Evolutionary conservation across 92 coral and sea anemone species (phyloP), one percentile per base, ranked within the genome.

Genomic region (Chrysogorgia sp.): DNA sequence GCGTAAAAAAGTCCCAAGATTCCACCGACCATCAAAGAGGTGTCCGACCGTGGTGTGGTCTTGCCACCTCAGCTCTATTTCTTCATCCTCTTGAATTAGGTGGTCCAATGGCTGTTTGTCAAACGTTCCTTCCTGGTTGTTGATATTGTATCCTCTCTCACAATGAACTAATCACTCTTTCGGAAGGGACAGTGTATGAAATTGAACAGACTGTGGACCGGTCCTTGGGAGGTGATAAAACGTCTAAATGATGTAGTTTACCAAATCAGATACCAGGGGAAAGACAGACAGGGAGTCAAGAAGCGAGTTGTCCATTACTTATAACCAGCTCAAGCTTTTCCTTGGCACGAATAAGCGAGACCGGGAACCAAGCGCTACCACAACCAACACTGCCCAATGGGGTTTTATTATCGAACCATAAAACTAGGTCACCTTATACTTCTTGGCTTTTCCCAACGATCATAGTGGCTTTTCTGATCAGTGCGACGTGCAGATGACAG

Each of bases 281-380:
- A n/a, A n/a, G n/a, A n/a, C n/a, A n/a, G n/a, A n/a, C n/a, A n/a
- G n/a, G n/a, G n/a, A n/a, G n/a, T n/a, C n/a, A n/a, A n/a, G n/a
- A n/a, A n/a, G n/a, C n/a, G n/a, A n/a, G n/a, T n/a, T n/a, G n/a
- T n/a, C n/a, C n/a, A n/a, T n/a, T n/a, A n/a, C n/a, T n/a, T n/a
- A n/a, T n/a, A n/a, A n/a, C 62, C 76, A 71, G 87, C 0, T 49
- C 83, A 25, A 83, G 70, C 3, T 77, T 17, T 32, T 53, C 25
- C 76, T 83, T 83, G 52, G 35, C 76, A 76, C 31, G 83, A 32
- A 78, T 83, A 83, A 1, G 55, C 87, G 20, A 83, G 62, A n/a
- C n/a, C n/a, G n/a, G n/a, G n/a, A n/a, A n/a, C n/a, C n/a, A n/a
- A n/a, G n/a, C n/a, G n/a, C n/a, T n/a, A n/a, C n/a, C 21, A 64